Evolutionary conservation across 2,888 invertebrate species (phyloP).

Genomic region (Parnassius glacialis): DNA sequence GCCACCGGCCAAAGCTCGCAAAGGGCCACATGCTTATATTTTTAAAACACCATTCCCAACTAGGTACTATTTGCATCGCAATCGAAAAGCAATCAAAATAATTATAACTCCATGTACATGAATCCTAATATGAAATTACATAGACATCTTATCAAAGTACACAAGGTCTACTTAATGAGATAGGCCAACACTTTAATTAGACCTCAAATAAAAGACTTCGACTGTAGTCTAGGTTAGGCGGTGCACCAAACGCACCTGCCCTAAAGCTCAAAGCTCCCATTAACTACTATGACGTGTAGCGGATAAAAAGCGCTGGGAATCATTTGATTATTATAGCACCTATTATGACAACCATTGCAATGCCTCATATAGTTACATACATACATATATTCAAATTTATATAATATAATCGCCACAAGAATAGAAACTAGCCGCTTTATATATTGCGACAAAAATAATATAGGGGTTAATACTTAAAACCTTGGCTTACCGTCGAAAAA

Average conservation of each 20-base stretch:
- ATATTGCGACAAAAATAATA: no score
- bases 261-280: constrained; percentile 33
- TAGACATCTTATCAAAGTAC: constrained; percentile 28
- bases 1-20: constrained; percentile 30
- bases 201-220: constrained; percentile 25
- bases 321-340: constrained; percentile 34
- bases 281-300: constrained; percentile 33
- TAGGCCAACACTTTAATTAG: constrained; percentile 34
- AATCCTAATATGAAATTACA: constrained; percentile 29
- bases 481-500: constrained; percentile 1
- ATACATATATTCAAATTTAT: no score
- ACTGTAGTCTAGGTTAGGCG: constrained; percentile 30
- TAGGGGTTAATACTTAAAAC: no score
- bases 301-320: constrained; percentile 35
- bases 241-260: constrained; percentile 40
- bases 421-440: no score
- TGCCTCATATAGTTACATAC: constrained; percentile 1
- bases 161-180: constrained; percentile 29
- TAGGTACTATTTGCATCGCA: constrained; percentile 8
- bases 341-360: constrained; percentile 29
- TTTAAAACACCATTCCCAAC: constrained; percentile 13
- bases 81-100: constrained; percentile 20
- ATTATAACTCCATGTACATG: constrained; percentile 21
- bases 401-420: no score
- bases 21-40: constrained; percentile 30